Base-by-base conservation (phyloP, 2,888 invertebrate genomes). In the Cactoblastis cactorum region DNA sequence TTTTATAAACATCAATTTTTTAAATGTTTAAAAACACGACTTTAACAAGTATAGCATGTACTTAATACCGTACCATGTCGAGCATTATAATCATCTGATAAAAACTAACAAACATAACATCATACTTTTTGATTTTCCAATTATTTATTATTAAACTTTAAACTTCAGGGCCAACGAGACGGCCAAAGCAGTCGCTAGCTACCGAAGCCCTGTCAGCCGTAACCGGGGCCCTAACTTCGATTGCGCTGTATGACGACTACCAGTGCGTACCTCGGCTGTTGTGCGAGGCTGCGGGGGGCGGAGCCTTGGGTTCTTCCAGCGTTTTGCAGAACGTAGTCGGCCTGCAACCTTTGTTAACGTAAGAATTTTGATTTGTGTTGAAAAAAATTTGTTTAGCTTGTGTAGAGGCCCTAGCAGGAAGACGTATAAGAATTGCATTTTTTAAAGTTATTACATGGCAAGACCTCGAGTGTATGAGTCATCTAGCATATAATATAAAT, bases 181-280 rank as follows among this genome's bases (percentile, higher is more conserved):
- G 67, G 0, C 76, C 67, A 0, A 59, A 61, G 12, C 73, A 74
- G 0, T 78, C 83, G 0, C 47, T 78, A 2, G 75, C 81, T 0
- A 68, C 81, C 1, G 76, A 75, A 53, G 82, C 89, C 6, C 61
- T 90, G 5, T 70, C 80, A 1, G 69, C 79, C 0, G 71, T 89
- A 2, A 79, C 80, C 0, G 78, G 68, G 57, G 90, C 89, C 18
- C 62, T 90, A 6, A 73, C 81, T 0, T 89, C 90, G 3, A 83
- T 90, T 22, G 88, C 89, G 14, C 84, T 90, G 63, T 93, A 95
- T 76, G 96, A 96, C 74, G 95, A 95, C 73, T 90, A 93, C 63
- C 93, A 94, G 67, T 96, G 96, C 77, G 94, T 96, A 54, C 94
- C 95, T 2, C 91, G 95, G 70, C 88, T 96, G 61, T 86, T 96